Conservation (phyloP, 2,888 invertebrate species). For the Sesamia inferens region DNA sequence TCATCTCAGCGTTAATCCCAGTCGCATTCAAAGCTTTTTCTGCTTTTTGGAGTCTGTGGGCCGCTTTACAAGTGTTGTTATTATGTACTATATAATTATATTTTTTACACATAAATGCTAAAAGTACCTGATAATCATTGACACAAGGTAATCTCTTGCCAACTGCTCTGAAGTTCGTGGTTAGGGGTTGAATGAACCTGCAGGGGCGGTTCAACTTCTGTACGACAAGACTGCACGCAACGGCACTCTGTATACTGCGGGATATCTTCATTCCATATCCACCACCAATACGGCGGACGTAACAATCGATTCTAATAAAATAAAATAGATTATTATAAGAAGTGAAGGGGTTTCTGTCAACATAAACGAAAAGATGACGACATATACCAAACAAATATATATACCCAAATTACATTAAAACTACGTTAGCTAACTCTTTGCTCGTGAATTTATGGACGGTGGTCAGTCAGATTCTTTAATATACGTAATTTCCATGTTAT, state of each 20-base stretch:
- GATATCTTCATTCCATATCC: slow-evolving; percentile 93
- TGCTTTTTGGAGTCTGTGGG: too few relatives aligned
- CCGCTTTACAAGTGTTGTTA: too few relatives aligned
- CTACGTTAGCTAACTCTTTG: slow-evolving; percentile 1
- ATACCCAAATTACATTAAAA: too few relatives aligned
- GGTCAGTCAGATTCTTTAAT: background rate
- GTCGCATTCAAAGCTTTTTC: too few relatives aligned
- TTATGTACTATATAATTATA: too few relatives aligned
- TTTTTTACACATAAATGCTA: too few relatives aligned
- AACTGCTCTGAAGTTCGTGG: slow-evolving; percentile 90
- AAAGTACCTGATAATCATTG: slow-evolving; percentile 84
- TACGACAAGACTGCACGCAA: slow-evolving; percentile 91
- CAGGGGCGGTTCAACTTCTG: slow-evolving; percentile 91
- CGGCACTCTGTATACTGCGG: slow-evolving; percentile 88
- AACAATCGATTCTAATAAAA: slow-evolving; percentile 90
- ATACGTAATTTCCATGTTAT: background rate
- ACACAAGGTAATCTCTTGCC: slow-evolving; percentile 88
- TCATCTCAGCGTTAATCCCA: too few relatives aligned
- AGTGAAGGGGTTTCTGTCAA: background rate
- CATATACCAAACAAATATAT: too few relatives aligned
- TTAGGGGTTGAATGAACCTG: slow-evolving; percentile 91
- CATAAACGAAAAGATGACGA: too few relatives aligned
- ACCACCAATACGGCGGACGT: slow-evolving; percentile 76
- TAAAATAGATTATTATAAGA: background rate
- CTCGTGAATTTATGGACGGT: background rate